Evolutionary conservation across 2,888 invertebrate species (phyloP).

Genomic region (Pyrrhia umbra): DNA sequence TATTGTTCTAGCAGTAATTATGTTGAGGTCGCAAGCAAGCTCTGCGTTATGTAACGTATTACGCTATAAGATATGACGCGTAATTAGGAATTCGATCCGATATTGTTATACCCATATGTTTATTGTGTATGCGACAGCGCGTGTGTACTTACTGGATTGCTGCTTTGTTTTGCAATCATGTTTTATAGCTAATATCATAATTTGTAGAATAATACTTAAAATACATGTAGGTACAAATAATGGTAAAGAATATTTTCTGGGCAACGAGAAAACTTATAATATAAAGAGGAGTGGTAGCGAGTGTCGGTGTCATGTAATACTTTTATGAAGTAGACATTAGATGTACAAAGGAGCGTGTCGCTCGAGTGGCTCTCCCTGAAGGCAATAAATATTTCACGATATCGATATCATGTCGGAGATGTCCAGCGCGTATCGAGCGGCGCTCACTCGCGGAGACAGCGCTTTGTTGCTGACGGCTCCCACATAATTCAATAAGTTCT

Average conservation of each 20-base stretch:
- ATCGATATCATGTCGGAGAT: slow-evolving; percentile 16
- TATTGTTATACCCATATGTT: neutral
- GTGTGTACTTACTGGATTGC: neutral
- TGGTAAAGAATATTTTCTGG: too few relatives aligned
- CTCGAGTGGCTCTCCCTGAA: neutral
- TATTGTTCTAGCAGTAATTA: slow-evolving; percentile 19
- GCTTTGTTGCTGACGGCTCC: slow-evolving; percentile 18
- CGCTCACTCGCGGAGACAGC: slow-evolving; percentile 3
- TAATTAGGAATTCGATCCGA: neutral
- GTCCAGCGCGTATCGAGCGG: slow-evolving; percentile 23
- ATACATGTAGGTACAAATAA: neutral
- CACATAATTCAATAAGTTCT: neutral
- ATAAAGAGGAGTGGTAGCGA: neutral
- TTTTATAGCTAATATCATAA: neutral
- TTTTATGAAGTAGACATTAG: neutral
- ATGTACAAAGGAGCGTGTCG: neutral
- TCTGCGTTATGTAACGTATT: neutral
- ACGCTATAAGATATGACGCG: neutral
- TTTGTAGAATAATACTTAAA: neutral
- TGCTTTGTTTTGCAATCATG: neutral
- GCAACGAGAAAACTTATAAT: too few relatives aligned
- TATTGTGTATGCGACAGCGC: neutral
- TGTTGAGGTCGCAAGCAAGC: neutral
- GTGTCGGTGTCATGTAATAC: neutral
- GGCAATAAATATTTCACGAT: slow-evolving; percentile 37